phyloP scores from a whole-genome alignment of 2,113 vertebrate genomes.

The Zonotrichia leucophrys region DNA sequence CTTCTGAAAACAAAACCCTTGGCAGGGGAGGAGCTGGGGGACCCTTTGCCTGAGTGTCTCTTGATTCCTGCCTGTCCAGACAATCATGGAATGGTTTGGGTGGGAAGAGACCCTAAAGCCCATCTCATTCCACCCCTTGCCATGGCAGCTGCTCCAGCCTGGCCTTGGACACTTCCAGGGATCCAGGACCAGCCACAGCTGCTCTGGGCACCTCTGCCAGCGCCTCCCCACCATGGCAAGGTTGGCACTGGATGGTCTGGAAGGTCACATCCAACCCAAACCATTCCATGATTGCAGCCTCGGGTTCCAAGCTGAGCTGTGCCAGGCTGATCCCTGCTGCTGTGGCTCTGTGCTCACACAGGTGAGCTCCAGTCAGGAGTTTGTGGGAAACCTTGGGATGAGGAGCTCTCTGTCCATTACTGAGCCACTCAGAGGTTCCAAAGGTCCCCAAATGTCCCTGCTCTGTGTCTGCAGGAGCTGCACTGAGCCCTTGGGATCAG shows the following conservation, averaged over 20 bases:
- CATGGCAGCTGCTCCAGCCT: background rate
- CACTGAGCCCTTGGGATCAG: background rate
- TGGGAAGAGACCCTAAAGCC: too few relatives aligned
- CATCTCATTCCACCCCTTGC: background rate
- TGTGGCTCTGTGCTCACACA: background rate
- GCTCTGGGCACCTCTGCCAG: background rate
- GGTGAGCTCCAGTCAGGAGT: background rate
- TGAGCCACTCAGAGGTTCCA: background rate
- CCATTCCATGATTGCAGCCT: too few relatives aligned
- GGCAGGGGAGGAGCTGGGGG: background rate
- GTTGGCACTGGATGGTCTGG: background rate
- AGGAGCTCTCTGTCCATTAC: background rate
- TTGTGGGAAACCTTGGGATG: fast-evolving
- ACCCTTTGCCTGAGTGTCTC: background rate
- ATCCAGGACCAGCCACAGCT: background rate
- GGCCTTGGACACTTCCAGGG: too few relatives aligned
- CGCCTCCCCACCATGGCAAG: fast-evolving
- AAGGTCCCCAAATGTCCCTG: fast-evolving
- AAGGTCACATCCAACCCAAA: background rate
- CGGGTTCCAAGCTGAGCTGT: background rate
- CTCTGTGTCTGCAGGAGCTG: background rate
- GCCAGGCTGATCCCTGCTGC: background rate
- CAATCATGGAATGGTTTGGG: background rate
- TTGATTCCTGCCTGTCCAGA: background rate
- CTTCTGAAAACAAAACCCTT: background rate